Base-by-base conservation (phyloP, 2,113 vertebrate species). In the Cephalopterus ornatus region DNA sequence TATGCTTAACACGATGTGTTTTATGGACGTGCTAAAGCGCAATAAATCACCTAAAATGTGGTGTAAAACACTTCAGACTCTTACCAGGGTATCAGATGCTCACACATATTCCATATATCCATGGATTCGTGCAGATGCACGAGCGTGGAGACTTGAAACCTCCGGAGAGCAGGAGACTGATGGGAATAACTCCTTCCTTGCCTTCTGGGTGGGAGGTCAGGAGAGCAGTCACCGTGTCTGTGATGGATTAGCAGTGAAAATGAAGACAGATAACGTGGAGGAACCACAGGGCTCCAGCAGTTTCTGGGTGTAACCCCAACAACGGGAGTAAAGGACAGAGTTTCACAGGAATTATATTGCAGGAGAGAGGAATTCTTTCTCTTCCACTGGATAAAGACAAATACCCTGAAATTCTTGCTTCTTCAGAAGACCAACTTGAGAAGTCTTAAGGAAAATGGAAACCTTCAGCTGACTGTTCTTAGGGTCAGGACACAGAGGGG, bases 11-110 rank as follows among this genome's bases (percentile, higher is more conserved):
- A 44, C 89, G 50, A 70, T 19, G 88, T 73, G 85, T 98, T 97
- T 97, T 98, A 97, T 89, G 97, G 53, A 92, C 5, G 92, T 87
- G 95, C 84, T 89, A 97, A 97, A 97, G 93, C 26, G 85, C 77
- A 11, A 71, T 98, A 98, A 98, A 98, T 98, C 98, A 98, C 86
- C 87, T 11, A 9, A 82, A 93, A 89, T 5, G 46, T 27, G 73
- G 88, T 90, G 94, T 32, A 58, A 88, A 89, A 93, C 70, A 77
- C 91, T 93, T 66, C 33, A 3, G 93, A 26, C 66, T 95, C 88
- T 97, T 93, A 96, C 72, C 83, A 74, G 75, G 33, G 81, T 74
- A 84, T 94, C 82, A 39, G 89, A 92, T 92, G 91, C 75, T 71
- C 32, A 13, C 74, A 16, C 27, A 13, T 39, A 70, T 72, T 82